Evolutionary conservation across 2,888 invertebrate genomes (phyloP), one percentile per base, ranked within the genome.

Genomic region (Elegia similella): DNA sequence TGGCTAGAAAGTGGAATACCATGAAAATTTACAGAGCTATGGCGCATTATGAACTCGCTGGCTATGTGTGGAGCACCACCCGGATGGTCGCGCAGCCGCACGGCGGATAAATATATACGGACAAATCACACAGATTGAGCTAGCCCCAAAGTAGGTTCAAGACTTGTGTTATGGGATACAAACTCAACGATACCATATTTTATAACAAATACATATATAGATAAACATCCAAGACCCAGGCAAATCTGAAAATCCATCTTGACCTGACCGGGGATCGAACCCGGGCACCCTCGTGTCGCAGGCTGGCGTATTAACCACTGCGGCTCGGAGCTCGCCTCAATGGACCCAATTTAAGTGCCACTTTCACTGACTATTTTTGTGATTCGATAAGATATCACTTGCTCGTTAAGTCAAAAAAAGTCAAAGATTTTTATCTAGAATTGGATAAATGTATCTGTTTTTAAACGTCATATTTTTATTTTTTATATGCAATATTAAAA

Each of bases 1-100:
- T 71, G 80, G 79, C 78, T 82, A 82, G 78, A 82, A 80, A 80
- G 73, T 76, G 78, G 80, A 76, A 65, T 80, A 78, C 82, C 83
- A 82, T 81, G 79, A 80, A 62, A 84, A 83, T 80, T 84, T 80
- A 80, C 84, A 74, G 72, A 75, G 76, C 66, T 68, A 73, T 74
- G 75, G 73, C 77, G 76, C 78, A 76, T 81, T 81, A 80, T 82
- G 80, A 78, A 75, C 76, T 73, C 16, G 57, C 58, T 1, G 16
- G 30, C 12, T 23, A 15, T 7, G 46, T 5, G 23, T n/a, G 23
- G 6, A 6, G 42, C 42, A 15, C 42, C 42, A 48, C 47, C 47
- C 30, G 30, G 30, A 48, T 48, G 47, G 29, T n/a, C 12, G 23
- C 8, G 23, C 29, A 46, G 46, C 46, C 47, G 15, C 23, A 23